phyloP scores from a whole-genome alignment of 2,113 vertebrate species.

The Acanthisitta chloris region DNA sequence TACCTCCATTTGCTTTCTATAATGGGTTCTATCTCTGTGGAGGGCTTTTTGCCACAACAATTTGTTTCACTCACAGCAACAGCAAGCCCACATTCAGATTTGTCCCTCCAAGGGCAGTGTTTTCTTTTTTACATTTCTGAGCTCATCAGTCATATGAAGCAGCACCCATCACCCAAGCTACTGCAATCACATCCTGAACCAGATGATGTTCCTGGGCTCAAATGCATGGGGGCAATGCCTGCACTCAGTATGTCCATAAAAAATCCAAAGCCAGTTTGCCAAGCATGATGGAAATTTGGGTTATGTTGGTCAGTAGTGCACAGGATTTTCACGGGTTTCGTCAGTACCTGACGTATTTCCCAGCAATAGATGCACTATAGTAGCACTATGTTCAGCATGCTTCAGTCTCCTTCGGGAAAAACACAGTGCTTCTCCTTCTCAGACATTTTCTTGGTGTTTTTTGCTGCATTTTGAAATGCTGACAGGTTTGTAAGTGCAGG shows the following conservation, averaged over 20 bases:
- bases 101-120: neutral
- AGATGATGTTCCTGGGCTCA: neutral
- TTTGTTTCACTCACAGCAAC: neutral
- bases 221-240: neutral
- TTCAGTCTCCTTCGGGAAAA: neutral
- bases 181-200: neutral
- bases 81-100: neutral
- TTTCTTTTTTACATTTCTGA: neutral
- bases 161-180: neutral
- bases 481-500: neutral
- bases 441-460: neutral
- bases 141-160: rapidly evolving
- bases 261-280: neutral
- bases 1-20: neutral
- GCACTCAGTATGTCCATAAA: neutral
- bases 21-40: neutral
- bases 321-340: neutral
- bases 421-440: neutral
- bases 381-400: neutral
- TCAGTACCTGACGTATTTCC: neutral
- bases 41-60: neutral
- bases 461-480: neutral
- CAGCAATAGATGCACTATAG: neutral
- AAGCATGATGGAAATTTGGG: neutral
- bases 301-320: neutral